These are phyloP conservation scores for Siphlonurus alternatus DNA, from an alignment of 2,888 invertebrate species.

Conservation along the genomic window DNA sequence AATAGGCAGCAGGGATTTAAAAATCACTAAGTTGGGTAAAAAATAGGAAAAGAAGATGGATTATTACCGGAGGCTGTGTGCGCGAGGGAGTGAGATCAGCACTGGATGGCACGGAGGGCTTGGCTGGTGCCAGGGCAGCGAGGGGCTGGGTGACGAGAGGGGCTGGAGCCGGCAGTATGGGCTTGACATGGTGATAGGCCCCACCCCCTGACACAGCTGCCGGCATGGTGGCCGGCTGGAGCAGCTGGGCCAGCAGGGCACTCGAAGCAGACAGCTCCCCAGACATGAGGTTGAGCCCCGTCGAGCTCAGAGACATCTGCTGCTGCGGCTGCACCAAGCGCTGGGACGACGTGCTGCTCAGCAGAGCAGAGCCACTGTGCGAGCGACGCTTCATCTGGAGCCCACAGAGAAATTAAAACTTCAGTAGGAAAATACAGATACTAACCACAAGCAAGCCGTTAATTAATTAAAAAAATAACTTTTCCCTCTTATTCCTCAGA, in stretches of 20 bases:
- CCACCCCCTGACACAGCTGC: background rate
- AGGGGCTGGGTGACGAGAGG: background rate
- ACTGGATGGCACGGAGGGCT: background rate
- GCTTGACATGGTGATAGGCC: background rate
- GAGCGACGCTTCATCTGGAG: background rate
- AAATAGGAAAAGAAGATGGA: too few relatives aligned
- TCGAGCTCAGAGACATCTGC: background rate
- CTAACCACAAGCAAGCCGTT: background rate
- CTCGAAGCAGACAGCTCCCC: background rate
- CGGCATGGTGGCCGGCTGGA: background rate
- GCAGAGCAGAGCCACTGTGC: background rate
- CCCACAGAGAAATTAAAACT: background rate
- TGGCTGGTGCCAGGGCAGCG: background rate
- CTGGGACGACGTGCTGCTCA: background rate
- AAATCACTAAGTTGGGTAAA: too few relatives aligned
- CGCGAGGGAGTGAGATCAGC: slow-evolving; percentile 5
- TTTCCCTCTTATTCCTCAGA: too few relatives aligned
- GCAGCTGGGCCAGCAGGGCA: background rate
- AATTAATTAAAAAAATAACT: too few relatives aligned
- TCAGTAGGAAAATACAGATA: background rate
- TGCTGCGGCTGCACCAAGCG: background rate
- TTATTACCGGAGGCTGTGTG: slow-evolving; percentile 16
- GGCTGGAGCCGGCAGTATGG: background rate
- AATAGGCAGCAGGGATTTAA: too few relatives aligned
- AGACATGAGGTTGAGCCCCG: background rate